phyloP scores from a whole-genome alignment of 2,113 vertebrate species.

The Cyrtonyx montezumae region DNA sequence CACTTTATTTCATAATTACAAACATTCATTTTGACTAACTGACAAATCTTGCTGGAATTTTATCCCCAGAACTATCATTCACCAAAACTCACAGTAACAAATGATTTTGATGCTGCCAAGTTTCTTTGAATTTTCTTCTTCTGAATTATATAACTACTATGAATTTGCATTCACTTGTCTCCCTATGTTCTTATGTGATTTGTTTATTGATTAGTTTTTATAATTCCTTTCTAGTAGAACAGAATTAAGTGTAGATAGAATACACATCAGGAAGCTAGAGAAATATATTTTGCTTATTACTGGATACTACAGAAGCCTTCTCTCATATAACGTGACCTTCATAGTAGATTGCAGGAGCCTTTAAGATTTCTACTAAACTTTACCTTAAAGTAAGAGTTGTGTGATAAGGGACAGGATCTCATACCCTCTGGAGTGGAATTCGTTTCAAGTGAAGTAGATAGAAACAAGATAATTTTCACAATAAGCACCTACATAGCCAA shows the following conservation, averaged over 20 bases:
- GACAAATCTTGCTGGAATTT: constrained; percentile 37
- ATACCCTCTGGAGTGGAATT: not conserved
- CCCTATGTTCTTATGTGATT: not conserved
- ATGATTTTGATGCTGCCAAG: not conserved
- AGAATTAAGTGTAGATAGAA: not conserved
- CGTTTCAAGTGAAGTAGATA: not conserved
- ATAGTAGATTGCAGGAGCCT: not conserved
- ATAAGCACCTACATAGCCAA: not conserved
- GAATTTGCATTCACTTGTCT: not conserved
- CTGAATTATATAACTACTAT: not conserved
- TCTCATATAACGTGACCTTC: not conserved
- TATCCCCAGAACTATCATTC: constrained; percentile 40
- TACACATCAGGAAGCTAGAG: not conserved
- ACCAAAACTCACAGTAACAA: not conserved
- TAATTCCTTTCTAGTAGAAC: not conserved
- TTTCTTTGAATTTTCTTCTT: constrained; percentile 13
- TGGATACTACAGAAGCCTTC: not conserved
- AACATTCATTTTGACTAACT: constrained; percentile 54
- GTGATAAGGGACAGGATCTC: not conserved
- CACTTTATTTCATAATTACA: constrained; percentile 28
- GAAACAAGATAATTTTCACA: not conserved
- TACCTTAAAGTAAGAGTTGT: not conserved
- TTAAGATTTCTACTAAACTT: not conserved
- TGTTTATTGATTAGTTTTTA: not conserved
- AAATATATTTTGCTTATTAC: not conserved